Evolutionary conservation across 2,113 vertebrate species (phyloP).

Genomic region (Colius striatus): DNA sequence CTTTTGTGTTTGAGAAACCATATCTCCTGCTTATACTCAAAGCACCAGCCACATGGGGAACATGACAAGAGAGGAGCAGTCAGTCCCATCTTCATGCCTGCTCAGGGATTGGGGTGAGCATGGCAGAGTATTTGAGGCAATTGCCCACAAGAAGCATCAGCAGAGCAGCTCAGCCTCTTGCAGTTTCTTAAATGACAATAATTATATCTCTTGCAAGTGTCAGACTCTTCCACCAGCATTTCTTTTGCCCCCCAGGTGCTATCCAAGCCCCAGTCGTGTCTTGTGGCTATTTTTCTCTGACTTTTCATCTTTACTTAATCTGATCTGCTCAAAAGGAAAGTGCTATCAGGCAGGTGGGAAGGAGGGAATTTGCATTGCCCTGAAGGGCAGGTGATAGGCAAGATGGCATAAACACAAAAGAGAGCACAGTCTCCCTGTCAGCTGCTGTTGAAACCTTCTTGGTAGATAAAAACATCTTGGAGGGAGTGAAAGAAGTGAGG

Average conservation of each 20-base stretch:
- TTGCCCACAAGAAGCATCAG: not conserved
- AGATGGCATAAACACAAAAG: not conserved
- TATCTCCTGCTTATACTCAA: accelerated
- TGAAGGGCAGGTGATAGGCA: not conserved
- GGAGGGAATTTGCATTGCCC: not conserved
- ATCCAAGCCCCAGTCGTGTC: not conserved
- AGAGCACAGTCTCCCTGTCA: not conserved
- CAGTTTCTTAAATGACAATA: not conserved
- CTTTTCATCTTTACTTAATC: not conserved
- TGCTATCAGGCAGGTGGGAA: not conserved
- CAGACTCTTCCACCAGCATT: not conserved
- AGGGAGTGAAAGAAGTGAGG: not conserved
- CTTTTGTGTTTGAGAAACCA: not conserved
- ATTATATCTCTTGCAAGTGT: not conserved
- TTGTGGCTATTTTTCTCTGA: not conserved
- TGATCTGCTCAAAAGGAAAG: not conserved
- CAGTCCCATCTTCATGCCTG: accelerated
- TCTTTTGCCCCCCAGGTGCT: not conserved
- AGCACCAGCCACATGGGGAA: accelerated
- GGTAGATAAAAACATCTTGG: not conserved
- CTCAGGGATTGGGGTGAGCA: not conserved
- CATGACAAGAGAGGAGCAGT: not conserved
- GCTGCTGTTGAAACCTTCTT: not conserved
- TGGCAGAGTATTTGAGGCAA: not conserved
- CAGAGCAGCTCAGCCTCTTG: not conserved